Conservation (phyloP, 2,113 vertebrate genomes). For the Erythrocebus patas region DNA sequence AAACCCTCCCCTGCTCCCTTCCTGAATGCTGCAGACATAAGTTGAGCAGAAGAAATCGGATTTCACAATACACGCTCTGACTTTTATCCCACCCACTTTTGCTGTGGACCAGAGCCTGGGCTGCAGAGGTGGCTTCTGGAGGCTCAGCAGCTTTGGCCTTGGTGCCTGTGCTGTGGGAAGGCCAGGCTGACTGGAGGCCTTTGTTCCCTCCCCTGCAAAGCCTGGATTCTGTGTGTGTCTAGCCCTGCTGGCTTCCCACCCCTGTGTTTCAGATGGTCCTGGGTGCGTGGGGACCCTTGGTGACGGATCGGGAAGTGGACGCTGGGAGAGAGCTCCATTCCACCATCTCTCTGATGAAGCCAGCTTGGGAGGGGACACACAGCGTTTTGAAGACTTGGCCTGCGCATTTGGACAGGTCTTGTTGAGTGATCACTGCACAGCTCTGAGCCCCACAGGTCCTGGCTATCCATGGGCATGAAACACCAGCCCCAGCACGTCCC, state of each 20-base stretch:
- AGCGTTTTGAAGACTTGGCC: not conserved
- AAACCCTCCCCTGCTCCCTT: not conserved
- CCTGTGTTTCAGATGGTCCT: not conserved
- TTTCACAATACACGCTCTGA: accelerated
- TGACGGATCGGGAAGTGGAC: not conserved
- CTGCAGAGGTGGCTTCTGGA: not conserved
- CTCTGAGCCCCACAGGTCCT: not conserved
- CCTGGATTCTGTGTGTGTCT: not conserved
- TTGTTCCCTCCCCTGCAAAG: no score
- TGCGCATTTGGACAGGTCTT: not conserved
- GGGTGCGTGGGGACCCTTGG: not conserved
- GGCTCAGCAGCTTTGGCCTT: no score
- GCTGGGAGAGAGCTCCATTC: not conserved
- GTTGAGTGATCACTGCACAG: not conserved
- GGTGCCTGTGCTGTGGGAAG: not conserved
- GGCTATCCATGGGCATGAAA: not conserved
- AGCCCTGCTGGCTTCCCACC: not conserved
- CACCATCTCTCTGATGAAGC: not conserved
- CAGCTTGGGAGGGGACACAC: not conserved
- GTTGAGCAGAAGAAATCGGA: not conserved
- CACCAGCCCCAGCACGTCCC: not conserved
- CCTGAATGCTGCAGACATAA: not conserved
- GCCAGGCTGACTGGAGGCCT: not conserved
- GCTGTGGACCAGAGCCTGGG: not conserved
- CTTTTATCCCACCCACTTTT: not conserved